Evolutionary conservation across 2,797 vertebrate species (phyloP).

Genomic region (Heterohyrax brucei): DNA sequence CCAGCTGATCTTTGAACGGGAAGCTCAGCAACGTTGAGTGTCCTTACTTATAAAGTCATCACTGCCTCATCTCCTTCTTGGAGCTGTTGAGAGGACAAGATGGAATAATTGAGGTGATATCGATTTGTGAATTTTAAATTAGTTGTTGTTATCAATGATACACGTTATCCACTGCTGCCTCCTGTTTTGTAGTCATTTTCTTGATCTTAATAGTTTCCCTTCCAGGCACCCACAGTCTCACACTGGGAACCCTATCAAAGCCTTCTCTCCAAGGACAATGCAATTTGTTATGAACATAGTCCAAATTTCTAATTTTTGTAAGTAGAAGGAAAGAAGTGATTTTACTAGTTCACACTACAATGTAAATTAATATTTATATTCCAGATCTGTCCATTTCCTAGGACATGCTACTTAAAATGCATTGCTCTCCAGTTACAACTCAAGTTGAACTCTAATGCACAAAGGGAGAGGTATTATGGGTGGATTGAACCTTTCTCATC

Average conservation of each 20-base stretch:
- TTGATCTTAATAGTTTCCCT: background rate
- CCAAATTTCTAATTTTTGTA: constrained; percentile 16
- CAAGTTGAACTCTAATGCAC: constrained; percentile 12
- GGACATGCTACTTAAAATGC: background rate
- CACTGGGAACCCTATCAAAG: background rate
- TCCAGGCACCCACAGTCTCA: background rate
- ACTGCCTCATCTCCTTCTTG: background rate
- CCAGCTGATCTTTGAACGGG: background rate
- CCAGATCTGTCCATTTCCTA: background rate
- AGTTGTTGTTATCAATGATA: background rate
- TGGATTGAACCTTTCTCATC: background rate
- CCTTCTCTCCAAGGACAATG: background rate
- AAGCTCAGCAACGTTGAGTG: background rate
- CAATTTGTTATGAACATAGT: constrained; percentile 26
- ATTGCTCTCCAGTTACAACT: constrained; percentile 16
- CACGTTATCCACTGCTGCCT: background rate
- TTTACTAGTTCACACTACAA: constrained; percentile 63
- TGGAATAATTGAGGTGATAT: background rate
- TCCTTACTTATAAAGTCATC: background rate
- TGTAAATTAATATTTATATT: constrained; percentile 39
- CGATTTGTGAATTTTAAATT: background rate
- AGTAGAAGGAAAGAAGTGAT: background rate
- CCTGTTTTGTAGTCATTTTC: background rate
- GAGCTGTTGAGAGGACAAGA: background rate
- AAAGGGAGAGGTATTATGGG: background rate